A percentile compares a stretch with the other conserved stretches of the same genome.
phyloP scores from a whole-genome alignment of 2,113 vertebrate species.

The Ellobius talpinus region DNA sequence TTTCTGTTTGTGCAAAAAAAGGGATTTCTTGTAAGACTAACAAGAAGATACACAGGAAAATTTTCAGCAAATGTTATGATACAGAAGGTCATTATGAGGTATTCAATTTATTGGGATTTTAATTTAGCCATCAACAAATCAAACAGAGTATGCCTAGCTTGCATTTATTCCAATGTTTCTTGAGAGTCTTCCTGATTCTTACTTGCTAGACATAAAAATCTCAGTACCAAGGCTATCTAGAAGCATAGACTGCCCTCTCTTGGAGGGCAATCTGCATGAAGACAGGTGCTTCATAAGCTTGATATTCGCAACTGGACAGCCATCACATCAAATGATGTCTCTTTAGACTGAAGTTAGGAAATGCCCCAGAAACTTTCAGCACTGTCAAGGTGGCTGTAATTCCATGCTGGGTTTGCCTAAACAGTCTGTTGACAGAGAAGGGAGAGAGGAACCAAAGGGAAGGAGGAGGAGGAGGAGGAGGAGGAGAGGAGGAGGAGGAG shows the following conservation, averaged over 20 bases:
- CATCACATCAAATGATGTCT: background rate
- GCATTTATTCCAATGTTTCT: slow-evolving; percentile 34
- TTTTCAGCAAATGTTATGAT: background rate
- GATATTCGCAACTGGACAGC: background rate
- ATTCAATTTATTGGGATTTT: slow-evolving; percentile 17
- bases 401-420: background rate
- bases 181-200: slow-evolving; percentile 8
- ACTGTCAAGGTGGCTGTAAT: background rate
- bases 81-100: slow-evolving; percentile 1
- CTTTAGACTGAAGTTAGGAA: slow-evolving; percentile 30
- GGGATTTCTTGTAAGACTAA: background rate
- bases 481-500: background rate
- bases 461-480: background rate
- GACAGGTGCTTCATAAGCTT: background rate
- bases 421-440: background rate
- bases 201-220: background rate
- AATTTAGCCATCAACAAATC: slow-evolving; percentile 13
- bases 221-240: background rate
- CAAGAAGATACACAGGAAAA: background rate
- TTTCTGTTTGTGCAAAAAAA: slow-evolving; percentile 54
- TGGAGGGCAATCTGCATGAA: slow-evolving; percentile 53
- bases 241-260: slow-evolving; percentile 63
- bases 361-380: background rate
- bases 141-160: background rate
- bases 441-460: background rate